Evolutionary conservation across 2,113 vertebrate species (phyloP), one percentile per base, ranked within the genome.

Genomic region (Petromus typicus): DNA sequence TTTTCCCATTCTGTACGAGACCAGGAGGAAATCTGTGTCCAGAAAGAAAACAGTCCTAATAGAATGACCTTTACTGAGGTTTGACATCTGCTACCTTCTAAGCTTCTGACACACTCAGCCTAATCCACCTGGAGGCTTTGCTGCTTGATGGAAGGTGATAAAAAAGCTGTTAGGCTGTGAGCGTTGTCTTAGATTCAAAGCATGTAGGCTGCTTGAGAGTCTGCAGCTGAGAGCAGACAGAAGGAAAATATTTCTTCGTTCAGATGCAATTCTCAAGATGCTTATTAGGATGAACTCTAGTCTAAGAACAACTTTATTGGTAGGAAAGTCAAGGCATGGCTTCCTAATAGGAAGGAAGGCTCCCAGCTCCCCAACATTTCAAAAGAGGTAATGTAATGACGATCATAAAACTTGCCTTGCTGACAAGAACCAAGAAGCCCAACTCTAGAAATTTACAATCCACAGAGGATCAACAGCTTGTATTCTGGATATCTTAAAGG

Each of bases 91-190:
- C 97, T 98, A 91, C 96, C 97, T 96, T 97, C 95, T 98, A 98
- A 98, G 97, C 98, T 97, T 98, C 98, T 98, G 98, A 98, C 64
- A 98, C 92, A 97, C 96, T 97, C 93, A 96, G 96, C 90, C 97
- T 98, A 98, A 98, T 98, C 98, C 96, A 98, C 98, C 98, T 98
- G 97, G 97, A 98, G 97, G 96, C 97, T 98, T 98, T 98, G 98
- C 98, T 95, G 71, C 98, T 97, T 98, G 98, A 98, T 98, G 94
- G 98, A 98, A 98, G 95, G 98, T 98, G 97, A 98, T 98, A 97
- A 59, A 75, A 98, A 98, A 94, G 90, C 97, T 98, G 92, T 98
- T 98, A 98, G 94, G 89, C 82, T 95, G 59, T 95, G 97, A 98
- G 94, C 92, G 96, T 97, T 96, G 95, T 95, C 97, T 98, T 96